phyloP scores from a whole-genome alignment of 2,113 vertebrate species.

The Isurus oxyrinchus region DNA sequence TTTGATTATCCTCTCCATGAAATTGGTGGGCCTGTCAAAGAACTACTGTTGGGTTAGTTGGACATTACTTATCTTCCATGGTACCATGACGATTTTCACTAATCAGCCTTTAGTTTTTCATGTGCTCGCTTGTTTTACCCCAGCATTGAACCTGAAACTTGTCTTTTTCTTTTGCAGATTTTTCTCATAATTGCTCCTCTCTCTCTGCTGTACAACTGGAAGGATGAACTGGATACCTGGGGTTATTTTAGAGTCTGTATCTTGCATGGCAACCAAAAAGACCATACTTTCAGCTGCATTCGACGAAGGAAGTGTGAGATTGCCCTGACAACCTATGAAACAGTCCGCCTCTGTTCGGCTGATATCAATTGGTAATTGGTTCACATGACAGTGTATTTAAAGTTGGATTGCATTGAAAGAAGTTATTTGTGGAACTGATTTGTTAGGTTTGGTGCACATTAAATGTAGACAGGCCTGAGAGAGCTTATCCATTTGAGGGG shows the following conservation, averaged over 20 bases:
- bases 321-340: slow-evolving; percentile 85
- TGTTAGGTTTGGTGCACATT: not conserved
- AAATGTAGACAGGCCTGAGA: not conserved
- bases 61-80: not conserved
- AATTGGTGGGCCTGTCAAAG: not conserved
- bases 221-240: slow-evolving; percentile 90
- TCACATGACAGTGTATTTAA: not conserved
- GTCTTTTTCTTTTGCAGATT: slow-evolving; percentile 54
- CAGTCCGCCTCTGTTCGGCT: slow-evolving; percentile 74
- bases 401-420: not conserved
- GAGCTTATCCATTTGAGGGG: not conserved
- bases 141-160: not conserved
- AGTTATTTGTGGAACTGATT: not conserved
- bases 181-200: slow-evolving; percentile 90
- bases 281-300: slow-evolving; percentile 72
- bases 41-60: not conserved
- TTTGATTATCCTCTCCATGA: not conserved
- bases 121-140: not conserved
- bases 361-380: slow-evolving; percentile 76
- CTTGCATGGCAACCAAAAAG: slow-evolving; percentile 81
- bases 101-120: not conserved
- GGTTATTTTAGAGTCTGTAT: slow-evolving; percentile 78
- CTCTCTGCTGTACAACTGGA: slow-evolving; percentile 95
- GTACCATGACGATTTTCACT: not conserved
- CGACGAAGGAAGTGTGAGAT: slow-evolving; percentile 79